Evolutionary conservation across 92 coral and sea anemone species (phyloP).

Genomic region (Isaurus tuberculatus): DNA sequence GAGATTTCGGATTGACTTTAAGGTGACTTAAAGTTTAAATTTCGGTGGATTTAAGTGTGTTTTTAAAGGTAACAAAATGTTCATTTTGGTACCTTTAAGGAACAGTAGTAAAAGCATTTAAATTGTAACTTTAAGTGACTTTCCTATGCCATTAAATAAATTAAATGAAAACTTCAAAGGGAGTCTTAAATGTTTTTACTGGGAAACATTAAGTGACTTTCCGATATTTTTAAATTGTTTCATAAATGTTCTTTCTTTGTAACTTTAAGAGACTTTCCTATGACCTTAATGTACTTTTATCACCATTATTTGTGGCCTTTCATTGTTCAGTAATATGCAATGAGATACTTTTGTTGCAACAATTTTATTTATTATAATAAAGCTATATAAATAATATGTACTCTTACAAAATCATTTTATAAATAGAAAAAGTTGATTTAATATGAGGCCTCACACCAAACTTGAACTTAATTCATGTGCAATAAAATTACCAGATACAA

Average conservation of each 20-base stretch:
- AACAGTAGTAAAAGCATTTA: too few species aligned
- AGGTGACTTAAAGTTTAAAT: too few species aligned
- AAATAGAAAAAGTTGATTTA: neutral
- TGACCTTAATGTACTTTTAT: too few species aligned
- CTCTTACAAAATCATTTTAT: neutral
- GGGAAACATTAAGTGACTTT: neutral
- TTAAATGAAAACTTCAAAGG: neutral
- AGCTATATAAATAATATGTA: neutral
- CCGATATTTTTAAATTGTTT: conserved; percentile 3
- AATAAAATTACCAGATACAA: conserved; percentile 3
- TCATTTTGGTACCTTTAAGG: too few species aligned
- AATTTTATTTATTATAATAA: conserved; percentile 4
- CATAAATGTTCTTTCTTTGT: conserved; percentile 12
- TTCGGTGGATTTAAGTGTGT: too few species aligned
- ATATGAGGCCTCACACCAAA: neutral
- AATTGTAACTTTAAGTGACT: neutral
- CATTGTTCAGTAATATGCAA: too few species aligned
- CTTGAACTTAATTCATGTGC: conserved; percentile 9
- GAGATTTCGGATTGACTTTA: too few species aligned
- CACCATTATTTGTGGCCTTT: too few species aligned
- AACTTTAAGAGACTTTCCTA: neutral
- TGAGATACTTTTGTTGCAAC: neutral
- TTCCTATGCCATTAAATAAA: conserved; percentile 1
- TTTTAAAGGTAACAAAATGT: too few species aligned
- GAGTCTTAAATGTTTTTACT: neutral